Base-by-base conservation (phyloP, 2,888 invertebrate species). In the Tetheella fluctuosa region DNA sequence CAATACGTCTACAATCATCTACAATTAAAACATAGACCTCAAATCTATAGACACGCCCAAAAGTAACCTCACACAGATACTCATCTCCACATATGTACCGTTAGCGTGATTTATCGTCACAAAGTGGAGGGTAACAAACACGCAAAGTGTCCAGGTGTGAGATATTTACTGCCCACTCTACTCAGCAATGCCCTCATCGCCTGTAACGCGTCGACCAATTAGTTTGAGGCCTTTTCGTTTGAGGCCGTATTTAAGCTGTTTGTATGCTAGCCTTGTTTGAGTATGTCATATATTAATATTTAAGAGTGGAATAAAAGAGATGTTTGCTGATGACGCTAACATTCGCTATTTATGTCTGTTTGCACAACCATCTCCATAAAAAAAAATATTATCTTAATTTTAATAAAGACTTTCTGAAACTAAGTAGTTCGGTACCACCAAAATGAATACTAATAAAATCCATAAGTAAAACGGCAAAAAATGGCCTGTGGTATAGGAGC, bases 131-230 rank as follows among this genome's bases (percentile, higher is more conserved):
- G 48, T 48, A 48, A 48, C 48, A 48, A 48, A 48, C 64, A 62
- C 64, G 64, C 64, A 60, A 64, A 65, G 63, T 73, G 73, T 70
- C 74, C 76, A 76, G 76, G 75, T 76, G 75, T 60, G 56, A 61
- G 61, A 76, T 70, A 76, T 75, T 75, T 73, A 74, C 48, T 20
- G 48, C 48, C 48, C 48, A 48, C 48, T 20, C 48, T 48, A 20
- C 20, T 8, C 48, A 20, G 20, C 48, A 48, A 48, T 48, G 48
- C 48, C 48, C 48, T 48, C 48, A 48, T 48, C n/a, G 48, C 48
- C 20, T 7, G 48, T 48, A 48, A 48, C 48, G 48, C 48, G 48
- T 48, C 17, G 48, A 15, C 8, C 48, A 48, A 48, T 48, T 48
- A 48, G 48, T 39, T 39, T 39, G 48, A 48, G n/a, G 48, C 48